Conservation (phyloP, 2,888 invertebrate genomes). For the Congeria kusceri region DNA sequence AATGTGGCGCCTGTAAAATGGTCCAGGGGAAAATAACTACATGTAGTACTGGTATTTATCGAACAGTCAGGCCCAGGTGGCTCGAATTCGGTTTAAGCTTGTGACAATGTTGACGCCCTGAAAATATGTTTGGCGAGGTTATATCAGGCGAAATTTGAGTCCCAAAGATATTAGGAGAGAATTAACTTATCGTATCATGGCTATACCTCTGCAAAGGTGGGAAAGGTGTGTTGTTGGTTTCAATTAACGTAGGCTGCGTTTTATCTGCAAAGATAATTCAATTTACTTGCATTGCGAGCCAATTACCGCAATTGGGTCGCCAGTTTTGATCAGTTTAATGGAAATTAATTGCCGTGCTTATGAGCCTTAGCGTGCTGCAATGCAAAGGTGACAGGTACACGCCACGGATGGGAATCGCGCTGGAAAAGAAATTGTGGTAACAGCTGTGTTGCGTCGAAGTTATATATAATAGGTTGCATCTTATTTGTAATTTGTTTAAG, state of each 20-base stretch:
- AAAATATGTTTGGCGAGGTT: slow-evolving; percentile 30
- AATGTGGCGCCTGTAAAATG: neutral
- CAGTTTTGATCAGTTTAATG: slow-evolving; percentile 47
- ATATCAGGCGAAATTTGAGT: slow-evolving; percentile 32
- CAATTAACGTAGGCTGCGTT: slow-evolving; percentile 30
- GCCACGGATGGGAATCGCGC: too few species aligned
- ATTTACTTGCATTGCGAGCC: slow-evolving; percentile 30
- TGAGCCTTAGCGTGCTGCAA: slow-evolving; percentile 40
- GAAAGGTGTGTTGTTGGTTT: slow-evolving; percentile 52
- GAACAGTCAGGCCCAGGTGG: slow-evolving; percentile 45
- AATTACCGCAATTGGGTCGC: slow-evolving; percentile 56
- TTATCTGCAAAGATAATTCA: slow-evolving; percentile 49
- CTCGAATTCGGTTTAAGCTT: slow-evolving; percentile 20
- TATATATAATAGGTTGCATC: too few species aligned
- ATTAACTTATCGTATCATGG: slow-evolving; percentile 40
- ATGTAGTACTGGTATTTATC: slow-evolving; percentile 13
- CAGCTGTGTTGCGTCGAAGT: too few species aligned
- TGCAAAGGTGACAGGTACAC: slow-evolving; percentile 47
- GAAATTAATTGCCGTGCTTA: slow-evolving; percentile 50
- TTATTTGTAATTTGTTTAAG: too few species aligned
- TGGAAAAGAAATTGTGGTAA: too few species aligned
- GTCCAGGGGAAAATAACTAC: slow-evolving; percentile 3
- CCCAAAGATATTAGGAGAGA: slow-evolving; percentile 12
- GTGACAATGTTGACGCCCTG: slow-evolving; percentile 12
- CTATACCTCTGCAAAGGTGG: slow-evolving; percentile 26